Conservation (phyloP, 2,113 vertebrate genomes). For the Bombycilla garrulus region DNA sequence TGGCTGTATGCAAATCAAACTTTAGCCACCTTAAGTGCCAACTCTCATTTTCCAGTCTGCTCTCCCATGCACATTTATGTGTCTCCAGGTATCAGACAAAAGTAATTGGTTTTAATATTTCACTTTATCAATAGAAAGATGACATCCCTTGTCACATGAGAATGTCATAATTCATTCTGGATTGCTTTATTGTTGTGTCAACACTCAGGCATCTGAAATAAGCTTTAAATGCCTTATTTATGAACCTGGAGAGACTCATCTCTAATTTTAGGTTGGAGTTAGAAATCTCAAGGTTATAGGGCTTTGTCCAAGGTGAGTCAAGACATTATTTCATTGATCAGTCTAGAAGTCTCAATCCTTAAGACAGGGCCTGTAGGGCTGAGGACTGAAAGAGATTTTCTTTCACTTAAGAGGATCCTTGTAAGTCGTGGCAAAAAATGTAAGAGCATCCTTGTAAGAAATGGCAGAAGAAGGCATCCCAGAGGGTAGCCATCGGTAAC, state of each 20-base stretch:
- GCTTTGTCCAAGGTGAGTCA: background rate
- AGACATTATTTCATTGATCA: background rate
- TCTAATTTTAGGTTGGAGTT: background rate
- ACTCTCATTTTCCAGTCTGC: conserved; percentile 1
- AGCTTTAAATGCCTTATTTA: background rate
- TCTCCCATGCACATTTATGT: background rate
- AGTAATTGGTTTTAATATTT: conserved; percentile 26
- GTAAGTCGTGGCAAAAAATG: background rate
- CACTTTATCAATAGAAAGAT: conserved; percentile 24
- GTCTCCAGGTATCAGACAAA: conserved; percentile 2
- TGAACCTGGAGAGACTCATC: background rate
- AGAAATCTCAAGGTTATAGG: background rate
- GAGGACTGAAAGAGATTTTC: background rate
- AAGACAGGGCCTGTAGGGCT: background rate
- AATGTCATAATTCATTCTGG: background rate
- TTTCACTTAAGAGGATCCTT: background rate
- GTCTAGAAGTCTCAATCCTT: fast-evolving
- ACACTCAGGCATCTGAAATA: background rate
- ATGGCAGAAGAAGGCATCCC: background rate
- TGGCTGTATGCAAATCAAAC: conserved; percentile 3
- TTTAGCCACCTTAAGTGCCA: background rate
- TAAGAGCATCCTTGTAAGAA: background rate
- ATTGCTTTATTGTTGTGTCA: background rate
- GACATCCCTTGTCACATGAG: background rate
- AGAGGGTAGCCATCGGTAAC: background rate